These are phyloP conservation scores for Hesperia comma DNA, from an alignment of 2,888 invertebrate species.

Conservation along the genomic window DNA sequence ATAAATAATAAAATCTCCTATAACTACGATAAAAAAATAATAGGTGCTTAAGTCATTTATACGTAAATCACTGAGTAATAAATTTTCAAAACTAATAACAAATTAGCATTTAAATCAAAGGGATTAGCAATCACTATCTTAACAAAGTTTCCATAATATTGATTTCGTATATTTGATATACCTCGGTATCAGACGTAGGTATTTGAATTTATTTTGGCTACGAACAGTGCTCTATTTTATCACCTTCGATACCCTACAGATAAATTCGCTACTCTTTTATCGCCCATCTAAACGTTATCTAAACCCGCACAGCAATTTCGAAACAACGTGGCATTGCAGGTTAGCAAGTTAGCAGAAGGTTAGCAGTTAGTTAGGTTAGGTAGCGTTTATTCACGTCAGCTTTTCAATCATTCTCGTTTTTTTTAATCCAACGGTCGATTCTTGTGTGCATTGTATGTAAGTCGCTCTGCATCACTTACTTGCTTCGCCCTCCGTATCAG, in stretches of 20 bases:
- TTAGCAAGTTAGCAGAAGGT: too few species aligned
- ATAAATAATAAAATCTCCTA: too few species aligned
- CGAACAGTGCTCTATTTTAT: background rate
- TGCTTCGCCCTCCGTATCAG: background rate
- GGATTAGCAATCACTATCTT: too few species aligned
- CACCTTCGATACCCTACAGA: constrained; percentile 11
- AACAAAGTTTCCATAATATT: too few species aligned
- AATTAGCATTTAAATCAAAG: too few species aligned
- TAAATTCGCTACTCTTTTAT: constrained; percentile 11
- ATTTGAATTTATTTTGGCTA: background rate
- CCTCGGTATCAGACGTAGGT: background rate
- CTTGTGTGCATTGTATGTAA: constrained; percentile 1
- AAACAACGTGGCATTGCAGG: background rate
- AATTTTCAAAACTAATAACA: too few species aligned
- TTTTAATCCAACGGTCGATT: background rate
- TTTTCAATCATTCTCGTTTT: background rate
- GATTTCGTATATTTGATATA: background rate
- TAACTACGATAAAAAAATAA: too few species aligned
- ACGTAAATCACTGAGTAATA: too few species aligned
- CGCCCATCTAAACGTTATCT: constrained; percentile 3
- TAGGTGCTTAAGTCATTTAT: too few species aligned
- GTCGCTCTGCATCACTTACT: background rate
- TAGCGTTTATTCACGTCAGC: background rate
- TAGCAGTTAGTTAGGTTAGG: background rate
- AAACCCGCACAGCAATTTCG: background rate